Evolutionary conservation across 2,113 vertebrate species (phyloP).

Genomic region (Beaufortia kweichowensis): DNA sequence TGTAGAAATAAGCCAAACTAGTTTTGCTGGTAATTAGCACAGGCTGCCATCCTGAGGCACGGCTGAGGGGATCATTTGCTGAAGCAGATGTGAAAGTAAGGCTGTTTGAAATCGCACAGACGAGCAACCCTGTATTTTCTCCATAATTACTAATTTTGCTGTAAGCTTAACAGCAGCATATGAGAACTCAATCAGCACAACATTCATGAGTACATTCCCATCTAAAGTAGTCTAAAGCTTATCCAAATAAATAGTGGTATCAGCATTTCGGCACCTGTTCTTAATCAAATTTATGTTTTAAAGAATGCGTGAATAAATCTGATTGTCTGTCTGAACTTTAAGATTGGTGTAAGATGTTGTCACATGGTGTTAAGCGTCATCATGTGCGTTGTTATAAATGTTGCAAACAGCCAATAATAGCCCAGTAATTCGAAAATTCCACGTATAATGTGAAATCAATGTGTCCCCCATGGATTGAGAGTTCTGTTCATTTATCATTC

Average conservation of each 20-base stretch:
- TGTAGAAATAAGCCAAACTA: constrained; percentile 85
- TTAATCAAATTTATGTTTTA: background rate
- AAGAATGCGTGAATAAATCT: background rate
- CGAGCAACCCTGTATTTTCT: constrained; percentile 64
- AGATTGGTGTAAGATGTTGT: constrained; percentile 3
- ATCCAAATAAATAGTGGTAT: background rate
- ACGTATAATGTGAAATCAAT: constrained; percentile 68
- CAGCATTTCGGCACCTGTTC: constrained; percentile 23
- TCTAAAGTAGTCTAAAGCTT: constrained; percentile 35
- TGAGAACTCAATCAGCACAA: constrained; percentile 68
- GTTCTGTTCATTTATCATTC: constrained; percentile 59
- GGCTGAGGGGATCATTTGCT: constrained; percentile 77
- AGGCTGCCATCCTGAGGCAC: constrained; percentile 71
- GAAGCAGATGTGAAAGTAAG: constrained; percentile 83
- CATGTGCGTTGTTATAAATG: constrained; percentile 48
- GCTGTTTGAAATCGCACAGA: constrained; percentile 72
- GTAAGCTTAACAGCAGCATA: constrained; percentile 70
- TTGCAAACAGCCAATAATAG: constrained; percentile 48
- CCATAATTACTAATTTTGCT: constrained; percentile 78
- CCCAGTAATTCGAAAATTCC: constrained; percentile 50
- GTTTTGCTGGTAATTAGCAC: constrained; percentile 91
- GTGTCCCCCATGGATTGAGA: constrained; percentile 55
- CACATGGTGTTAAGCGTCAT: constrained; percentile 29
- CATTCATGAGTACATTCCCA: constrained; percentile 59
- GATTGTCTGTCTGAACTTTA: background rate